Evolutionary conservation across 2,113 vertebrate genomes (phyloP), one percentile per base, ranked within the genome.

Genomic region (Anguilla japonica): DNA sequence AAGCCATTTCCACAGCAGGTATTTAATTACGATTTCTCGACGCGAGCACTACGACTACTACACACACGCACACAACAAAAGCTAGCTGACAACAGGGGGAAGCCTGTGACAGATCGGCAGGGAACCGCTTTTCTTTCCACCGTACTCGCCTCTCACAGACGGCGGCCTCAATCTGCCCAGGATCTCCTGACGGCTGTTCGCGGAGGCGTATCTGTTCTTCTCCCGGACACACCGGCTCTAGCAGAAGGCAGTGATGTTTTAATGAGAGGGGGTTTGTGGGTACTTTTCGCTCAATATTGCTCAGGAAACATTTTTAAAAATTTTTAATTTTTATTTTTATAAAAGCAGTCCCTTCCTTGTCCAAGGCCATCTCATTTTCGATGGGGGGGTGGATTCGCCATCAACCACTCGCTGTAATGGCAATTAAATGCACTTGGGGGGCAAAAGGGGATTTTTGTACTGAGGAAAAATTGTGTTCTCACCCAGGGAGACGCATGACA

Each of bases 1-100:
- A 92, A 94, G 92, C 92, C 87, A 88, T 89, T 92, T 90, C 91
- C 89, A 92, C 87, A 90, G 89, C 93, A 94, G 91, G 92, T 92
- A 91, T 92, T 93, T 90, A 15, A 86, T 84, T 83, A 88, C 41
- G 87, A 84, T 79, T 79, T 39, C 86, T 91, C 87, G 89, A 88
- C 84, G 87, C 86, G 86, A 92, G 34, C 34, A 87, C 89, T 41
- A 60, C 88, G 90, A 90, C 87, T 87, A 87, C 34, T 34, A 34
- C 34, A 34, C 34, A 34, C 34, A 34, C 34, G 34, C 91, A 90
- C 87, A 80, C 87, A 79, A 90, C 4, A 79, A 80, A 80, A 29
- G 84, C 87, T 87, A 2, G 80, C 86, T 87, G 90, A 91, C 67
- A 34, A 87, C 91, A 89, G 90, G 89, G 90, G 89, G 90, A 89